These are phyloP conservation scores for Ennomos quercinarius DNA, from an alignment of 2,888 invertebrate species.

Conservation along the genomic window DNA sequence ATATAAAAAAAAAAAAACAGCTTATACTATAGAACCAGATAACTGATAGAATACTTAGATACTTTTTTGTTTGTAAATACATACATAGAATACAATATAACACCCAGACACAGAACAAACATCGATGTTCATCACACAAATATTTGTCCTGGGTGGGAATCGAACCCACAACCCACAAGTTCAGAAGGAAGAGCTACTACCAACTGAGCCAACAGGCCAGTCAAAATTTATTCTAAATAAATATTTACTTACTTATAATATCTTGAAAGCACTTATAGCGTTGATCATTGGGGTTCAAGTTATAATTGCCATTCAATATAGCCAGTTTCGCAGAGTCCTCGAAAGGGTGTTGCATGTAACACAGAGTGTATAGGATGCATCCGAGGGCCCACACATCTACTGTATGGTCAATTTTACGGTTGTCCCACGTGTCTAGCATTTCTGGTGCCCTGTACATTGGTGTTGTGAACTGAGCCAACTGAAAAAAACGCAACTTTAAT, in stretches of 20 bases:
- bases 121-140: too few relatives aligned
- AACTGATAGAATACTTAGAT: too few relatives aligned
- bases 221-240: too few relatives aligned
- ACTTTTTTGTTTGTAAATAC: too few relatives aligned
- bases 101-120: too few relatives aligned
- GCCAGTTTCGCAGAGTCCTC: conserved; percentile 98
- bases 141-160: too few relatives aligned
- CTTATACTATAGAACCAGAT: too few relatives aligned
- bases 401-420: conserved; percentile 95
- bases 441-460: conserved; percentile 99
- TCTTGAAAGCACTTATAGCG: conserved; percentile 94
- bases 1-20: too few relatives aligned
- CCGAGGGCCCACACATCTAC: conserved; percentile 99
- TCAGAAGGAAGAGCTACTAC: too few relatives aligned
- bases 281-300: conserved; percentile 92
- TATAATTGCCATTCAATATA: conserved; percentile 98
- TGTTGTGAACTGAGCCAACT: conserved; percentile 92
- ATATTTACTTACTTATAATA: conserved; percentile 90
- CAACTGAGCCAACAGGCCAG: too few relatives aligned
- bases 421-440: conserved; percentile 99
- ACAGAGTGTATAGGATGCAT: conserved; percentile 96
- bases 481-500: conserved; percentile 49
- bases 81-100: too few relatives aligned
- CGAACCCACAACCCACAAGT: too few relatives aligned
- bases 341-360: conserved; percentile 98